Base-by-base conservation (phyloP, 1,140 invertebrate genomes). In the Calephelis virginiensis region DNA sequence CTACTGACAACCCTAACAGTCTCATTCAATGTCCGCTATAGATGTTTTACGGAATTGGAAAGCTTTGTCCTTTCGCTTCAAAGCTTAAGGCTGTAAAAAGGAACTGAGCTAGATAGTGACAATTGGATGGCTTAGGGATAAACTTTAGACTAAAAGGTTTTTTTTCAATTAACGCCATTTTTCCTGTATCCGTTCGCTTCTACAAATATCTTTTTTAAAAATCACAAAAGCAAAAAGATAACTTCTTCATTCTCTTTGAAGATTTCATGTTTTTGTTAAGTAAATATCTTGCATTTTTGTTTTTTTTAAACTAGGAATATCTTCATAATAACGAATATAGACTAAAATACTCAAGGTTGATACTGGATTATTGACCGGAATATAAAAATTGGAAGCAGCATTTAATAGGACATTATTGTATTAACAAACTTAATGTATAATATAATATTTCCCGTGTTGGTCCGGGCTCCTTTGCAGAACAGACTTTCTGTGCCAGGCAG, bases 81-180 rank as follows among this genome's bases (percentile, higher is more conserved):
- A 64, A 64, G 63, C 63, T 62, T 64, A 50, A 56, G 63, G 53
- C 49, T 40, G 63, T 64, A 53, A 64, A 64, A 64, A 64, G 63
- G 48, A 64, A 50, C 61, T 40, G 13, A 13, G 10, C 43, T 62
- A 17, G 63, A 50, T 64, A 64, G 63, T 56, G 63, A 64, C 63
- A 64, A 64, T 64, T 64, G 38, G 63, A 64, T 64, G 49, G 63
- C 63, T 64, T 64, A 56, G 8, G 12, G 14, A 56, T 64, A 64
- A 64, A 56, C 50, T 38, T 50, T 56, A 37, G 17, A 37, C 53
- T 56, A 56, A 56, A 56, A 56, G 53, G 10, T 37, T 56, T 56
- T n/a, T 56, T 56, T 56, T 56, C 53, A 56, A 56, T 56, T 56
- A 56, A 56, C 12, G 17, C 28, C 53, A 12, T 53, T 56, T 56